A percentile compares a stretch with the other conserved stretches of the same genome.
phyloP scores from a whole-genome alignment of 2,888 invertebrate species.

The Eupeodes luniger region DNA sequence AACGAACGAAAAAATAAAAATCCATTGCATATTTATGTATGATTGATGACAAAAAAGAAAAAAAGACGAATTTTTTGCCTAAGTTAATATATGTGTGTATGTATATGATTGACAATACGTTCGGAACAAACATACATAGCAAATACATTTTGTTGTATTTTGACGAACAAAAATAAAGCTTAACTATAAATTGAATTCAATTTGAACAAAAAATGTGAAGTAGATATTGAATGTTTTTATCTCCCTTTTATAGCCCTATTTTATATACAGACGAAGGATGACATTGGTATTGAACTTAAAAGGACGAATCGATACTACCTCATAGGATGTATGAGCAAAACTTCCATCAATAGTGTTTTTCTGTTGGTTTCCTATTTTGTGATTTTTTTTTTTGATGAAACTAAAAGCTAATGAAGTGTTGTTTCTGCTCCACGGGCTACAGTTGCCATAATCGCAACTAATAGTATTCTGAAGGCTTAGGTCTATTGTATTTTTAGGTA shows the following conservation, averaged over 20 bases:
- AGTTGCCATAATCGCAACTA: conserved; percentile 23
- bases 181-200: conserved; percentile 52
- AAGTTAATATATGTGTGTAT: conserved; percentile 3
- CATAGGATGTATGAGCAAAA: background rate
- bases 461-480: conserved; percentile 14
- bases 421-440: background rate
- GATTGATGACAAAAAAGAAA: conserved; percentile 14
- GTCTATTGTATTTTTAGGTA: conserved; percentile 22
- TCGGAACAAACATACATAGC: too few species aligned
- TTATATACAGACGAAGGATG: background rate
- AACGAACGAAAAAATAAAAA: background rate
- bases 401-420: conserved; percentile 40
- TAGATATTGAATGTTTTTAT: conserved; percentile 5
- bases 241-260: background rate
- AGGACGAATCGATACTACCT: background rate
- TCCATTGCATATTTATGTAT: conserved; percentile 6
- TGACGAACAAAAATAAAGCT: conserved; percentile 28
- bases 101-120: too few species aligned
- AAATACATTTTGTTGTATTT: background rate
- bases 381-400: background rate
- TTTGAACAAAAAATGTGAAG: conserved; percentile 5
- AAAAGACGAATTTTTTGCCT: background rate
- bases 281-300: too few species aligned
- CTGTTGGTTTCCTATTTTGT: background rate
- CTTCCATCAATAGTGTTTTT: background rate